These are phyloP conservation scores for Polydrusus pterygomalis DNA, from an alignment of 2,888 invertebrate species.

Conservation along the genomic window DNA sequence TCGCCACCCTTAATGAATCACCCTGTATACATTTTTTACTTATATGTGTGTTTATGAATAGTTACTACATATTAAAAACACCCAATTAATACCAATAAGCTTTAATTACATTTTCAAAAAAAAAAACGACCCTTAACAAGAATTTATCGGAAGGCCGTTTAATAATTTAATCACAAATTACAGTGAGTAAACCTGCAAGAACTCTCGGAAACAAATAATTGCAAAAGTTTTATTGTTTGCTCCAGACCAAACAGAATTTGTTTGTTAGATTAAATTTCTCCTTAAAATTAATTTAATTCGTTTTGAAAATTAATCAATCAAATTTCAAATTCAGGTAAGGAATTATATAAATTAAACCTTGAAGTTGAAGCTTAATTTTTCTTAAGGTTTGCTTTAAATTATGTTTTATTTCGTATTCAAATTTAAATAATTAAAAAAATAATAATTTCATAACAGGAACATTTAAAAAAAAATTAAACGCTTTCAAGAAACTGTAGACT, in stretches of 20 bases:
- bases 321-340: neutral
- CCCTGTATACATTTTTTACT: too few species aligned
- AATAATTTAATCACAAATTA: constrained; percentile 30
- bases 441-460: too few species aligned
- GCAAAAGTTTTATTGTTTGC: constrained; percentile 25
- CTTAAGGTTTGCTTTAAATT: neutral
- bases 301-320: constrained; percentile 2
- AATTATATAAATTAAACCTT: constrained; percentile 1
- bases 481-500: too few species aligned
- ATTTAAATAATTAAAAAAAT: too few species aligned
- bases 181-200: constrained; percentile 27
- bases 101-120: too few species aligned
- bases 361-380: neutral
- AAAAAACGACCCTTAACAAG: neutral
- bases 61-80: too few species aligned
- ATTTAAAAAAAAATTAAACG: too few species aligned
- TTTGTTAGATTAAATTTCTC: constrained; percentile 14
- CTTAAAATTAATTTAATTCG: constrained; percentile 17
- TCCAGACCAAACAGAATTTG: constrained; percentile 13
- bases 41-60: too few species aligned
- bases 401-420: too few species aligned
- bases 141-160: constrained; percentile 24
- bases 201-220: constrained; percentile 17
- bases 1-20: too few species aligned
- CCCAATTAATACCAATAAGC: too few species aligned